Evolutionary conservation across 30 jellyfish, hydroid and myxozoan species (phyloP).

Genomic region (Clytia hemisphaerica): DNA sequence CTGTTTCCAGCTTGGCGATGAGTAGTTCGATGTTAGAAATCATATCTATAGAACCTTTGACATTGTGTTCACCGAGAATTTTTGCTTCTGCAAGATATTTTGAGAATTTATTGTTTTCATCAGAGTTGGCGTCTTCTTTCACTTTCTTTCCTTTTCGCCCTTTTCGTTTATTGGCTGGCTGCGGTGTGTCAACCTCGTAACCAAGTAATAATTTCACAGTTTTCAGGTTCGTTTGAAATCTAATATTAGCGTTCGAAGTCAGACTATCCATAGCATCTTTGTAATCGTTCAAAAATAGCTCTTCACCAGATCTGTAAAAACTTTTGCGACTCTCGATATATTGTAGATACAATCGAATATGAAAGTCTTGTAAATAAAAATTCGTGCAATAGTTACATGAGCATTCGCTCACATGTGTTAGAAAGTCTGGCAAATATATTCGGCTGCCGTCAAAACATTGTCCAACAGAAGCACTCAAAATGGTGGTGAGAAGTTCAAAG

Average conservation of each 20-base stretch:
- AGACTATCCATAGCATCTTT: no score
- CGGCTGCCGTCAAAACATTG: slow-evolving; percentile 2
- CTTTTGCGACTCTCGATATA: neutral
- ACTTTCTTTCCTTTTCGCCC: neutral
- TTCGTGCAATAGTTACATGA: slow-evolving; percentile 9
- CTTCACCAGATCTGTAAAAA: neutral
- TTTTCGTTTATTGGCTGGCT: neutral
- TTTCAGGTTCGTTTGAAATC: neutral
- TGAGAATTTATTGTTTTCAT: slow-evolving; percentile 9
- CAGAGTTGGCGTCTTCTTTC: neutral
- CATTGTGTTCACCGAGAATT: neutral
- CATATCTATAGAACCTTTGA: neutral
- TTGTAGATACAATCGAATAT: slow-evolving; percentile 8
- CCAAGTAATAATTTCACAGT: neutral
- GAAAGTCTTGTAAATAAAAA: slow-evolving; percentile 1
- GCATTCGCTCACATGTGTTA: neutral
- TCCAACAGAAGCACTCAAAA: neutral
- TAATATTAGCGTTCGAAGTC: neutral
- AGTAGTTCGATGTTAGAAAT: neutral
- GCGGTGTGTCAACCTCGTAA: neutral
- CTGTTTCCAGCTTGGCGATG: neutral
- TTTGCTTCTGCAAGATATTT: slow-evolving; percentile 14
- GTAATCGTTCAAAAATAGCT: neutral
- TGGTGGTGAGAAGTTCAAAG: neutral
- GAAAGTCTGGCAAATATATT: slow-evolving; percentile 13